Conservation (phyloP, 2,888 invertebrate genomes). For the Emmelina monodactyla region DNA sequence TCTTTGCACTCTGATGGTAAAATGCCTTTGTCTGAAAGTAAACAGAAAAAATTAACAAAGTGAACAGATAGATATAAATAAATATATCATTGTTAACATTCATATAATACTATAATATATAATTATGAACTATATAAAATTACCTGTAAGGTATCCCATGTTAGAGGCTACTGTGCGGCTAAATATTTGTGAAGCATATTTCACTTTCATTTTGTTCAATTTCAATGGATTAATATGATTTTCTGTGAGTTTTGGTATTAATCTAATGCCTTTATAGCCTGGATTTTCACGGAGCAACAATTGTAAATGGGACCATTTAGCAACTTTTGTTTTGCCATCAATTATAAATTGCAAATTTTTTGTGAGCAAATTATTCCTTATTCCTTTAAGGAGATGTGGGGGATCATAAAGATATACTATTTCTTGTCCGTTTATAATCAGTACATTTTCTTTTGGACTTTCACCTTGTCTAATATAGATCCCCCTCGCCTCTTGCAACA, state of each 20-base stretch:
- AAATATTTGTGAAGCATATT: too few species aligned
- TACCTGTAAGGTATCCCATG: too few species aligned
- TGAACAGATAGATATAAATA: too few species aligned
- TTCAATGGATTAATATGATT: too few species aligned
- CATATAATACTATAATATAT: too few species aligned
- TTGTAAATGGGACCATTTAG: neutral
- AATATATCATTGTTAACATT: too few species aligned
- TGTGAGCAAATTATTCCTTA: conserved; percentile 8
- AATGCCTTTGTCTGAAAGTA: neutral
- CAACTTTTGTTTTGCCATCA: neutral
- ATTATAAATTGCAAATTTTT: neutral
- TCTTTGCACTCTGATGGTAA: conserved; percentile 1
- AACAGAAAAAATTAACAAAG: neutral
- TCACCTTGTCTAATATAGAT: neutral
- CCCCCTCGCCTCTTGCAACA: neutral
- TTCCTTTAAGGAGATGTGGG: conserved; percentile 10
- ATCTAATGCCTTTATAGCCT: conserved; percentile 7
- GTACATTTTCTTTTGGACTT: neutral
- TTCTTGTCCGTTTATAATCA: conserved; percentile 1
- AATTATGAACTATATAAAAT: too few species aligned
- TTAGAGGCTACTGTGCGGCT: too few species aligned
- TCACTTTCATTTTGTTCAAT: too few species aligned
- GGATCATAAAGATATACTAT: conserved; percentile 7
- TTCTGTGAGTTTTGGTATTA: neutral
- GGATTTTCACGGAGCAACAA: neutral